Evolutionary conservation across 2,113 vertebrate genomes (phyloP).

Genomic region (Mus spicilegus): DNA sequence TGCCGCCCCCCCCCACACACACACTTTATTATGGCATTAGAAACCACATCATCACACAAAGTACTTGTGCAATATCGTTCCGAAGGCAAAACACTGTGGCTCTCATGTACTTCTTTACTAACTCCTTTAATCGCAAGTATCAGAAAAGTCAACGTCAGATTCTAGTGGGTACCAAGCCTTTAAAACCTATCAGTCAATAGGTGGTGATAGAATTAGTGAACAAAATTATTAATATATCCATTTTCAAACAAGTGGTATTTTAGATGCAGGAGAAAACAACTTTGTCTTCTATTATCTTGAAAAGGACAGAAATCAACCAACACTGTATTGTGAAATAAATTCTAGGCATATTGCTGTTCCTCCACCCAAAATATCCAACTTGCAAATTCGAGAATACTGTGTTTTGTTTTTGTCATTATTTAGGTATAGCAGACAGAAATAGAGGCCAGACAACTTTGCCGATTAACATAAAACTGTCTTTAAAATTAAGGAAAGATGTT

Average conservation of each 20-base stretch:
- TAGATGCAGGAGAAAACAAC: neutral
- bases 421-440: neutral
- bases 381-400: neutral
- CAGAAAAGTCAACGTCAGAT: neutral
- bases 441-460: neutral
- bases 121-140: neutral
- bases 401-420: neutral
- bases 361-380: neutral
- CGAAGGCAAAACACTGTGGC: neutral
- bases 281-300: neutral
- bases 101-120: neutral
- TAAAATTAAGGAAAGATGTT: constrained; percentile 26
- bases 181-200: neutral
- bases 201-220: neutral
- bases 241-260: neutral
- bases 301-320: neutral
- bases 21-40: neutral
- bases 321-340: neutral
- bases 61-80: neutral
- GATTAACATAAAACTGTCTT: constrained; percentile 31
- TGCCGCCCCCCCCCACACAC: neutral
- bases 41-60: neutral
- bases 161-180: neutral
- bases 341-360: neutral
- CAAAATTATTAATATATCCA: neutral